Evolutionary conservation across 2,888 invertebrate species (phyloP).

Genomic region (Calameuta idolon): DNA sequence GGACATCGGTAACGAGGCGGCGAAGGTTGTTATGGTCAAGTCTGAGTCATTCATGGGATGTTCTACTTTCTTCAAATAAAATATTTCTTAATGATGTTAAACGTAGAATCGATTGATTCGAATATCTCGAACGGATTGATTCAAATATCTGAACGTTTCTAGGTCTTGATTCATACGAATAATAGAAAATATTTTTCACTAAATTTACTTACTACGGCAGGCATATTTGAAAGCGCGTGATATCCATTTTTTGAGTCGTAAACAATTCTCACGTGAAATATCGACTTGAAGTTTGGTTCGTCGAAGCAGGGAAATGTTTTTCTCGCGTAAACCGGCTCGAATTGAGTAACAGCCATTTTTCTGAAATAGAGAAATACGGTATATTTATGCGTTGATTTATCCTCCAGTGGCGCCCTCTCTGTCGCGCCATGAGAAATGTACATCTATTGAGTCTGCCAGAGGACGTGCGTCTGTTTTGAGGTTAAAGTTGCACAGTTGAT

Average conservation of each 20-base stretch:
- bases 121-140: background rate
- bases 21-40: constrained; percentile 26
- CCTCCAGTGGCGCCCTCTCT: no score
- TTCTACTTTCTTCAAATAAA: constrained; percentile 19
- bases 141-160: background rate
- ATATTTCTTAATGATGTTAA: background rate
- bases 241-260: constrained; percentile 56
- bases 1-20: constrained; percentile 40
- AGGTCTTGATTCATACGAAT: background rate
- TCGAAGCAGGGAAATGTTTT: constrained; percentile 74
- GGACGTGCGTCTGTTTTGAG: no score
- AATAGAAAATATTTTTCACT: background rate
- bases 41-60: constrained; percentile 19
- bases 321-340: constrained; percentile 72
- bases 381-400: background rate
- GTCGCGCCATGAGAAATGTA: no score
- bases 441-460: no score
- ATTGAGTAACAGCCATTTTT: constrained; percentile 70
- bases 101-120: background rate
- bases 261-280: constrained; percentile 68
- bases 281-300: constrained; percentile 70
- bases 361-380: constrained; percentile 38
- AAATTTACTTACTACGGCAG: constrained; percentile 1
- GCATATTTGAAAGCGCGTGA: constrained; percentile 14
- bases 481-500: no score